Conservation (phyloP, 2,888 invertebrate genomes). For the Cosmia trapezina region DNA sequence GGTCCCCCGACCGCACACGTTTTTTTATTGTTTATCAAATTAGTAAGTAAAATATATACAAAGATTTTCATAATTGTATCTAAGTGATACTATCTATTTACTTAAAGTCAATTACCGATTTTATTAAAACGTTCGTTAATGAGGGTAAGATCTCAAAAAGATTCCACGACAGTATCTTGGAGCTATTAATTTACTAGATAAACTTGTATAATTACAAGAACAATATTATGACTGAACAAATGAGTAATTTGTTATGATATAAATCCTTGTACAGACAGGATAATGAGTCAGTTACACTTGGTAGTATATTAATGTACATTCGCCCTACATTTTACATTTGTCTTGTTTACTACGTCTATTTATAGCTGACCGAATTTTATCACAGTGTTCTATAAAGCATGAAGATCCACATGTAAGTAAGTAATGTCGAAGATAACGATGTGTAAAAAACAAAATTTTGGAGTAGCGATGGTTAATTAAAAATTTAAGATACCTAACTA, state of each 20-base stretch:
- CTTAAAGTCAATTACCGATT: not conserved
- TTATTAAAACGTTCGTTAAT: slow-evolving; percentile 27
- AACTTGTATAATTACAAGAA: slow-evolving; percentile 59
- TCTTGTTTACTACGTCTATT: slow-evolving; percentile 39
- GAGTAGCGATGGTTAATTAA: not conserved
- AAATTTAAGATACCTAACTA: not conserved
- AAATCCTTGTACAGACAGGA: slow-evolving; percentile 44
- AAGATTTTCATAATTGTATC: not conserved
- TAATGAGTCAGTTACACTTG: slow-evolving; percentile 52
- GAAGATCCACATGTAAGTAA: slow-evolving; percentile 4
- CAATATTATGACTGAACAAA: slow-evolving; percentile 54
- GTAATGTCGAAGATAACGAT: slow-evolving; percentile 14
- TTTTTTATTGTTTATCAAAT: slow-evolving; percentile 1
- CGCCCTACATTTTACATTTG: slow-evolving; percentile 52
- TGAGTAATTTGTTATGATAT: slow-evolving; percentile 62
- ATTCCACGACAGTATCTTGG: slow-evolving; percentile 66
- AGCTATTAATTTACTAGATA: slow-evolving; percentile 62
- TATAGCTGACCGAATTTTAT: slow-evolving; percentile 51
- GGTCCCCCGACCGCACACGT: too few species aligned
- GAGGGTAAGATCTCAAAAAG: slow-evolving; percentile 63
- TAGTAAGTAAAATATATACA: not conserved
- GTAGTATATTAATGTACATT: slow-evolving; percentile 26
- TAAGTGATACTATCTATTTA: too few species aligned
- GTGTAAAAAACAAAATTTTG: slow-evolving; percentile 14
- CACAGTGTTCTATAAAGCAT: slow-evolving; percentile 4